Conservation (phyloP, 2,888 invertebrate species). For the Plutella xylostella region DNA sequence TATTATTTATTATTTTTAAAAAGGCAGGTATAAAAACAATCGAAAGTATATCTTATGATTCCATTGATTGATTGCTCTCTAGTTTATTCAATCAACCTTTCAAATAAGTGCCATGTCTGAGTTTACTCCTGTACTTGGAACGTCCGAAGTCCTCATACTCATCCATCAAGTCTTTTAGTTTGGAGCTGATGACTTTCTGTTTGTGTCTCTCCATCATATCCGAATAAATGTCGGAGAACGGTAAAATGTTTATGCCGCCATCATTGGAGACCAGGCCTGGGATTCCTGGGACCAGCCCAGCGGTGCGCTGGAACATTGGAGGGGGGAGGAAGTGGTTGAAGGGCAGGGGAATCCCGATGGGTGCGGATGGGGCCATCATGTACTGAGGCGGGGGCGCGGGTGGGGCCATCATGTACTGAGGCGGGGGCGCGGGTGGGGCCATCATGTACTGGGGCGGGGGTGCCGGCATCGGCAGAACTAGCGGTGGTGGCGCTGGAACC, state of each 20-base stretch:
- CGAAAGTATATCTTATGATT: too few relatives aligned
- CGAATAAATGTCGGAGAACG: slow-evolving; percentile 50
- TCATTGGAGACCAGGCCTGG: slow-evolving; percentile 39
- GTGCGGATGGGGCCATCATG: background rate
- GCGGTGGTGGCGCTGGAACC: slow-evolving; percentile 9
- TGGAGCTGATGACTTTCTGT: slow-evolving; percentile 35
- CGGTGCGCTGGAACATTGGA: background rate
- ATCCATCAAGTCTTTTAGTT: slow-evolving; percentile 28
- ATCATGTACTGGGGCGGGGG: too few relatives aligned
- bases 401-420: slow-evolving; percentile 12
- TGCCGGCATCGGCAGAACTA: slow-evolving; percentile 6
- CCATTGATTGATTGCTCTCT: too few relatives aligned
- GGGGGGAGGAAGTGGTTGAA: background rate
- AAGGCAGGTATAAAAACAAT: too few relatives aligned
- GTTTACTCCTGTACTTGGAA: slow-evolving; percentile 1
- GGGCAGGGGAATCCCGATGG: too few relatives aligned
- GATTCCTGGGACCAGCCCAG: slow-evolving; percentile 43
- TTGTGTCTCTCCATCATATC: slow-evolving; percentile 34
- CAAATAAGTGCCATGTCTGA: background rate
- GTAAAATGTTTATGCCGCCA: slow-evolving; percentile 51
- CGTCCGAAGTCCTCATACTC: slow-evolving; percentile 28
- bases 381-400: slow-evolving; percentile 4
- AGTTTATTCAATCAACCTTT: background rate
- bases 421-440: slow-evolving; percentile 7
- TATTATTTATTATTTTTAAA: too few relatives aligned